Percentiles rank a stretch among this genome's conserved stretches.
Conservation (phyloP, 2,113 vertebrate genomes). For the Myodes glareolus region DNA sequence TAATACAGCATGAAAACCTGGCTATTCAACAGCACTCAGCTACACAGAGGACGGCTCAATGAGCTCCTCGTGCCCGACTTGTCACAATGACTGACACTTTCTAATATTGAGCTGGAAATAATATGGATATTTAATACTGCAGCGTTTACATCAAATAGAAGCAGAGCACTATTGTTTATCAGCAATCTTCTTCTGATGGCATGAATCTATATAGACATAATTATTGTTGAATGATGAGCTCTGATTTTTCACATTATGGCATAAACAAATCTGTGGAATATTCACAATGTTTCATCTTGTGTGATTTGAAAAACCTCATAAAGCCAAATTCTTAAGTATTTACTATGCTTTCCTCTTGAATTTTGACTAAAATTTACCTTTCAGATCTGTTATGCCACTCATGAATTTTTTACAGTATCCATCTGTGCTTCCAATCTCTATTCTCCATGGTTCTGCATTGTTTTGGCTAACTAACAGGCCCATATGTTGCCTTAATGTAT, state of each 20-base stretch:
- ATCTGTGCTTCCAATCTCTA: conserved; percentile 90
- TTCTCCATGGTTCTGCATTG: conserved; percentile 88
- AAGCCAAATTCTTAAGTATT: conserved; percentile 83
- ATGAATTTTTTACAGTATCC: conserved; percentile 95
- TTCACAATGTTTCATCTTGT: conserved; percentile 82
- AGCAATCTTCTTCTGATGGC: conserved; percentile 85
- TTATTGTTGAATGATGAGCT: conserved; percentile 85
- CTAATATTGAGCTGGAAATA: conserved; percentile 90
- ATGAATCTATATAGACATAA: conserved; percentile 85
- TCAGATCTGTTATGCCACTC: conserved; percentile 91
- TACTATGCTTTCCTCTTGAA: conserved; percentile 85
- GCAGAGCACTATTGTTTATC: conserved; percentile 88
- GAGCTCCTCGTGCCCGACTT: conserved; percentile 81
- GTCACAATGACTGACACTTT: conserved; percentile 89
- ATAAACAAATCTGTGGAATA: conserved; percentile 84
- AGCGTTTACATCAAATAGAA: conserved; percentile 87
- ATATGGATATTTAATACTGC: conserved; percentile 90
- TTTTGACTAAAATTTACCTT: conserved; percentile 91
- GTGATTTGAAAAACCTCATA: conserved; percentile 79
- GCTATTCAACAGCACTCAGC: conserved; percentile 84
- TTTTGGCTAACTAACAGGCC: conserved; percentile 91
- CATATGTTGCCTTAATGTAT: conserved; percentile 91
- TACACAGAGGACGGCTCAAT: conserved; percentile 80
- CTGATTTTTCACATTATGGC: conserved; percentile 83
- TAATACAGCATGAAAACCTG: conserved; percentile 81